Evolutionary conservation across 2,888 invertebrate genomes (phyloP), one percentile per base, ranked within the genome.

Genomic region (Hartigia nigra): DNA sequence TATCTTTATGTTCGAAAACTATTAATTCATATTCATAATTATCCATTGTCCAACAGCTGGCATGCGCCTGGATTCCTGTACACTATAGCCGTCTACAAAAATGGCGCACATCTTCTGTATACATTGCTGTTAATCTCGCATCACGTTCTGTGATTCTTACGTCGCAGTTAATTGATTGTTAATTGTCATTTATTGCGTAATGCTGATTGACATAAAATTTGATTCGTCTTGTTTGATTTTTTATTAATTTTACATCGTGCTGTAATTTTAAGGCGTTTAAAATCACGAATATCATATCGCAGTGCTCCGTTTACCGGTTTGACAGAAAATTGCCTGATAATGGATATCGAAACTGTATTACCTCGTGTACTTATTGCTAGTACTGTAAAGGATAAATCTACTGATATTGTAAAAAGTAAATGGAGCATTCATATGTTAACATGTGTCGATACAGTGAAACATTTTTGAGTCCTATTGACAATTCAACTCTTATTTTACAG

Each of bases 321-420:
- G 35, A 74, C 79, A 37, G 34, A 31, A 72, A 74, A 74, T 36
- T 55, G 74, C 35, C 74, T 75, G 14, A 76, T 76, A 77, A 88
- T 89, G 88, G 86, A 89, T 85, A 9, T 55, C 55, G 55, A 55
- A 23, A 2, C 23, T 55, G 14, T 23, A 23, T 82, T 89, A 81
- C 90, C 91, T 74, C 86, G 87, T 76, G 85, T 90, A 69, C 82
- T 91, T 75, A 87, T 91, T 77, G 78, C 86, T 34, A 90, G 90
- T 69, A 87, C 87, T 9, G 83, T 83, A 74, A 82, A 78, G 74
- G 87, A 87, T 12, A 89, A 88, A 78, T 86, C 88, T 37, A 84
- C 81, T 74, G 87, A 90, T 80, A 87, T 91, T 74, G 90, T 88
- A 72, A 86, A 81, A 80, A 88, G 91, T 91, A 81, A 83, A 87